A percentile compares a stretch with the other conserved stretches of the same genome.
Conservation (phyloP, 2,797 vertebrate species). For the Myripristis jacobus region DNA sequence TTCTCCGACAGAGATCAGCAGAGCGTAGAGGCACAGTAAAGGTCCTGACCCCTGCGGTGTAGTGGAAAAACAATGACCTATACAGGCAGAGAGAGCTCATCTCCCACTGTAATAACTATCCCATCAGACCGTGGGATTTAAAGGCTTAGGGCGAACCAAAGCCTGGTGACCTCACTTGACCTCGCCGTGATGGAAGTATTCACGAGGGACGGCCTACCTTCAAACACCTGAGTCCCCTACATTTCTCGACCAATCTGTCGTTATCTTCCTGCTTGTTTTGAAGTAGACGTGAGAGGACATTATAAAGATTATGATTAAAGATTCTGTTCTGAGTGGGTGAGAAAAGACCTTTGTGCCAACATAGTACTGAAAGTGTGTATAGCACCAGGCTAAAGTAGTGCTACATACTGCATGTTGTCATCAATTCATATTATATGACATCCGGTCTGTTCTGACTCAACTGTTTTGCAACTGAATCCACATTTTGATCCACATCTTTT, state of each 20-base stretch:
- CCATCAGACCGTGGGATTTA: slow-evolving; percentile 40
- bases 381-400: background rate
- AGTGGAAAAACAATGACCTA: slow-evolving; percentile 38
- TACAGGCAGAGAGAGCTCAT: slow-evolving; percentile 22
- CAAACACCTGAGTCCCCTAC: background rate
- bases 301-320: slow-evolving; percentile 3
- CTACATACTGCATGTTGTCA: background rate
- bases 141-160: slow-evolving; percentile 35
- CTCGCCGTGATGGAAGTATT: slow-evolving; percentile 38
- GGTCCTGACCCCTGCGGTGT: slow-evolving; percentile 35
- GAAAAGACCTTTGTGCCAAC: background rate
- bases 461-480: slow-evolving; percentile 19
- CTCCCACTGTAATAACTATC: slow-evolving; percentile 51
- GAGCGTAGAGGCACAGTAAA: slow-evolving; percentile 24
- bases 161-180: slow-evolving; percentile 34
- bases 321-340: background rate
- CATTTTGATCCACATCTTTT: slow-evolving; percentile 14
- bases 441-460: slow-evolving; percentile 1
- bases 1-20: slow-evolving; percentile 9
- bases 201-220: slow-evolving; percentile 17
- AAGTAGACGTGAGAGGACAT: slow-evolving; percentile 5
- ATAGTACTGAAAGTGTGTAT: background rate
- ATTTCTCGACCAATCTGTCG: background rate
- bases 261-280: slow-evolving; percentile 6
- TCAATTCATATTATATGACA: slow-evolving; percentile 1